Base-by-base conservation (phyloP, 2,113 vertebrate species). In the Halichoerus grypus region DNA sequence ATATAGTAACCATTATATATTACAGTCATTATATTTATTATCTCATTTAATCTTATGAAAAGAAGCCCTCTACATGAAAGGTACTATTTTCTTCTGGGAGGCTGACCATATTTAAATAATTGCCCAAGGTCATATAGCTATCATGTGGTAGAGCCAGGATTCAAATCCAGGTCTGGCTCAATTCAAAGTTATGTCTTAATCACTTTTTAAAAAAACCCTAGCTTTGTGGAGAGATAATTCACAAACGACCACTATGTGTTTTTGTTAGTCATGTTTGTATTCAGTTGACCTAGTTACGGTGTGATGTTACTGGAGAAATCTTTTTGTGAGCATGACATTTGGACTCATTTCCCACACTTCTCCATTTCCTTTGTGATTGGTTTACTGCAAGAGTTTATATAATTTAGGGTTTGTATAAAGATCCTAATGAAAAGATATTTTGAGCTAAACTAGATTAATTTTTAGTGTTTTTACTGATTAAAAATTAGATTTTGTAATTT, bases 381-480 rank as follows among this genome's bases (percentile, higher is more conserved):
- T 33, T 77, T 81, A 84, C 19, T 92, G 12, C 53, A 57, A 85
- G 28, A 65, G 61, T 97, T 95, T 61, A 55, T 7, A 46, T 93
- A 91, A 92, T 92, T 92, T 94, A 88, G 57, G 3, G 31, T 86
- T 72, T 96, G 36, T 13, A 39, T 92, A 92, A 67, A 87, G n/a
- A 61, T 67, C 15, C 28, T 67, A 82, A 61, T 91, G 61, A 85
- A 86, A 80, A 74, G 5, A 46, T 61, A 5, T 90, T 81, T 92
- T 94, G 31, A 90, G 21, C 31, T 89, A 53, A 90, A 71, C 49
- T 90, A 87, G 55, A 80, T 57, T 81, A 53, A 76, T 19, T 90
- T 92, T 94, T 33, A 77, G 51, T 83, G 53, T 77, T 90, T 84
- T 97, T 92, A 86, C 15, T 53, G 19, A 55, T 92, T 63, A 81